These are phyloP conservation scores for Aricia agestis DNA, from an alignment of 1,140 invertebrate species.

Conservation along the genomic window DNA sequence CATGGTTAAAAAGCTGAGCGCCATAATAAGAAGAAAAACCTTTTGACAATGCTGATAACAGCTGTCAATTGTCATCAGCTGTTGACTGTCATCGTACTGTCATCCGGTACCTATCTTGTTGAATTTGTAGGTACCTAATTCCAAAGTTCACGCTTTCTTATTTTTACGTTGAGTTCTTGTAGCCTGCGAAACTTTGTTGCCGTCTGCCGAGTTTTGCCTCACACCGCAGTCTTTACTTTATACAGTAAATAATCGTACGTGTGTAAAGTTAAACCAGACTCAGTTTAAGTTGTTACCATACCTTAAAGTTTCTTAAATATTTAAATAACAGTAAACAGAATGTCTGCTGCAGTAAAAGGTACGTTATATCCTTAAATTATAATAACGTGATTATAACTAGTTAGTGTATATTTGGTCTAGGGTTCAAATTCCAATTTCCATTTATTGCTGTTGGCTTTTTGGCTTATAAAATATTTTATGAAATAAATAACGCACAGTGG, in stretches of 20 bases:
- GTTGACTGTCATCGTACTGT: not conserved
- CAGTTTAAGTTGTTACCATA: not conserved
- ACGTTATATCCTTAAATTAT: conserved; percentile 23
- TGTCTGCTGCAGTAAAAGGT: conserved; percentile 62
- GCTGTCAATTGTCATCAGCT: not conserved
- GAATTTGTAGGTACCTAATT: not conserved
- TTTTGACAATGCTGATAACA: not conserved
- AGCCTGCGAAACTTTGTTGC: not conserved
- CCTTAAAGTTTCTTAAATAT: not conserved
- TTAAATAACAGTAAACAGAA: conserved; percentile 2
- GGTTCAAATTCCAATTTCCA: conserved; percentile 60
- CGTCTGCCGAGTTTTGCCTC: not conserved
- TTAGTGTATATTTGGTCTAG: conserved; percentile 18
- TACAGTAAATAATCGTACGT: not conserved
- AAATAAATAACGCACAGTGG: too few relatives aligned
- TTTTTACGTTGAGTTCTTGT: not conserved
- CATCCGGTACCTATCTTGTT: too few relatives aligned
- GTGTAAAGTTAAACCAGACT: not conserved
- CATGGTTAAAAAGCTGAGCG: too few relatives aligned
- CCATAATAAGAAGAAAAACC: too few relatives aligned
- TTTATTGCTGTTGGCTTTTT: too few relatives aligned
- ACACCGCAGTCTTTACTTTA: not conserved
- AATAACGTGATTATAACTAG: too few relatives aligned
- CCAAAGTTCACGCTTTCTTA: conserved; percentile 2
- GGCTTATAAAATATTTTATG: too few relatives aligned